Base-by-base conservation (phyloP, 1,140 invertebrate genomes). In the Zaprionus vittiger region DNA sequence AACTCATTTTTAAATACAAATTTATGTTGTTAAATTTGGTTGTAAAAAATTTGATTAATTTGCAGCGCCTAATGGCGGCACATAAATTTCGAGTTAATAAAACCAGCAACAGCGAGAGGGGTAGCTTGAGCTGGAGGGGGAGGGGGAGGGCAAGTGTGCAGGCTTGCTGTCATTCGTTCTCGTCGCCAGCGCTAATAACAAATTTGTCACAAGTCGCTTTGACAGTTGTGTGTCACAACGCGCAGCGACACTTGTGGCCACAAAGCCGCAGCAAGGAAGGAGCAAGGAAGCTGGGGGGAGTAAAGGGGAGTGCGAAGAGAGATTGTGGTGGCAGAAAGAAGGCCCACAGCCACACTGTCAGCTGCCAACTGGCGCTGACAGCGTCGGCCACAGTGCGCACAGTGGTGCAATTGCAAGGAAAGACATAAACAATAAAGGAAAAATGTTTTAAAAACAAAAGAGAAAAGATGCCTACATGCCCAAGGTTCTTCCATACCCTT, bases 1-100 rank as follows among this genome's bases (percentile, higher is more conserved):
- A 86, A 86, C 83, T 81, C 81, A 90, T 89, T 89, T 89, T 89
- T 89, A 89, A 89, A 90, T 90, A 89, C 85, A 89, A 89, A 89
- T 90, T 89, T 90, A 87, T 87, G 83, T 83, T 74, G 83, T 75
- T 64, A 74, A 62, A 74, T 64, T 74, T 69, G 34, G 62, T 67
- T 31, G 47, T 77, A 84, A 90, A 90, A 85, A 81, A 76, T 90
- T 85, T 89, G 85, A 89, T 89, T 89, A 89, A 89, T 89, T 89
- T 68, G 44, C 71, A 69, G 55, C 69, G 76, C 57, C 85, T 90
- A 89, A 89, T 89, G 85, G 81, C 79, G 66, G 59, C 70, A 56
- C 73, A 89, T 89, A 89, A 89, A 89, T 89, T 89, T 56, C 49
- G 57, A 89, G 85, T 90, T 90, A 90, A 90, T 89, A 90, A 89